Evolutionary conservation across 2,888 invertebrate species (phyloP), one percentile per base, ranked within the genome.

Genomic region (Polydesmus complanatus): DNA sequence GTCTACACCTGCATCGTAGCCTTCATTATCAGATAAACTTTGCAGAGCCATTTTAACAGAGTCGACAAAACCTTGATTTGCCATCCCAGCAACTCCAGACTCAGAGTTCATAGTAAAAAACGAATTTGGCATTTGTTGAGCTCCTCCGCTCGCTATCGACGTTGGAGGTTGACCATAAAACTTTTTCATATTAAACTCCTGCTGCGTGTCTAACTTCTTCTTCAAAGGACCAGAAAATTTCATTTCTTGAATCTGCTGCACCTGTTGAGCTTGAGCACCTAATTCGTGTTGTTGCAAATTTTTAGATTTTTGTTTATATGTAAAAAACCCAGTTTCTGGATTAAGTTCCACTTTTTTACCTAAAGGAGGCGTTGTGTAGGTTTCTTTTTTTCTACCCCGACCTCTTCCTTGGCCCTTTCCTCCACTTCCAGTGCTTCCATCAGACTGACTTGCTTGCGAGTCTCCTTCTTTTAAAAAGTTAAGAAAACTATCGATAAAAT

Each of bases 401-500:
- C 53, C 54, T 37, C 59, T 26, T 25, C 59, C 27, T 55, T 25
- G 53, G 26, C 56, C 51, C 2, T 2, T 23, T 8, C 57, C 27
- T 23, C n/a, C 51, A n/a, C 27, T 14, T 23, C 23, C 18, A 8
- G n/a, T 27, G 47, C 52, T 52, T 23, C 56, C 61, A 37, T 27
- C 54, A n/a, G n/a, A 23, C 23, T 26, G n/a, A n/a, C 25, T 54
- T 27, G 51, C n/a, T 3, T 21, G 1, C 2, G 56, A n/a, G n/a
- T 49, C 59, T 18, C 26, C 59, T 2, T 58, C 59, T 56, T 61
- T 57, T 14, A 63, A 47, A 54, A 63, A 63, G 25, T 59, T 58
- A 61, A 63, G 22, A 52, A 61, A 63, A 52, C 61, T 61, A 54
- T 61, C 61, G 21, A 61, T 22, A 21, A 61, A 63, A 23, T 57